These are phyloP conservation scores for Vanessa tameamea DNA, from an alignment of 1,140 invertebrate species.

Conservation along the genomic window DNA sequence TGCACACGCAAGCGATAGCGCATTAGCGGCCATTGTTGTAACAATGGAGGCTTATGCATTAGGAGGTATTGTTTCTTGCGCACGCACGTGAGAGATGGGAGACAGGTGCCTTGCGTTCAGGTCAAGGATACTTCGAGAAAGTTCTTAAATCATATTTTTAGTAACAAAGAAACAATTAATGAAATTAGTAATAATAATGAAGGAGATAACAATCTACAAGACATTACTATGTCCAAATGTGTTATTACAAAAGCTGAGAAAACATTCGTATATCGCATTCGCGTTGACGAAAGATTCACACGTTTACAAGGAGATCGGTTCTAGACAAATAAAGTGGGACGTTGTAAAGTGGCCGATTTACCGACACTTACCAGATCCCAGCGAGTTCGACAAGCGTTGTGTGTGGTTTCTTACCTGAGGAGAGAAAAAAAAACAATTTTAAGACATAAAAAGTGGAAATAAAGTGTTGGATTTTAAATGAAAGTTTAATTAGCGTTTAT, in stretches of 20 bases:
- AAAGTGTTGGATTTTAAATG: neutral
- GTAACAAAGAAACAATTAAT: neutral
- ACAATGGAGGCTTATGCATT: constrained; percentile 29
- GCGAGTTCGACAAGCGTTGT: constrained; percentile 39
- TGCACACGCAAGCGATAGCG: constrained; percentile 35
- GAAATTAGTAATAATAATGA: neutral
- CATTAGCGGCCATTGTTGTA: constrained; percentile 45
- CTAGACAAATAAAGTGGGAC: constrained; percentile 27
- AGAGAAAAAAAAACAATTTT: constrained; percentile 38
- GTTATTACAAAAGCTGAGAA: neutral
- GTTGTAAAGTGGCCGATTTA: constrained; percentile 49
- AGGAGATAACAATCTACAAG: neutral
- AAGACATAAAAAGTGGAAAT: neutral
- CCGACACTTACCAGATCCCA: constrained; percentile 41
- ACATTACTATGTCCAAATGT: too few species aligned
- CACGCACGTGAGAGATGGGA: constrained; percentile 1
- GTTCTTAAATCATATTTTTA: neutral
- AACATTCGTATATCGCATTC: neutral
- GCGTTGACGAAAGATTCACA: constrained; percentile 28
- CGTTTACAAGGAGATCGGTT: constrained; percentile 8
- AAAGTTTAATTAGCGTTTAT: neutral
- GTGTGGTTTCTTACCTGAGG: constrained; percentile 60
- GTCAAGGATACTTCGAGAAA: constrained; percentile 21
- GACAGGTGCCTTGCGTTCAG: constrained; percentile 17
- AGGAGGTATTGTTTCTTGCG: constrained; percentile 16